Evolutionary conservation across 2,888 invertebrate species (phyloP), one percentile per base, ranked within the genome.

Genomic region (Thymelicus sylvestris): DNA sequence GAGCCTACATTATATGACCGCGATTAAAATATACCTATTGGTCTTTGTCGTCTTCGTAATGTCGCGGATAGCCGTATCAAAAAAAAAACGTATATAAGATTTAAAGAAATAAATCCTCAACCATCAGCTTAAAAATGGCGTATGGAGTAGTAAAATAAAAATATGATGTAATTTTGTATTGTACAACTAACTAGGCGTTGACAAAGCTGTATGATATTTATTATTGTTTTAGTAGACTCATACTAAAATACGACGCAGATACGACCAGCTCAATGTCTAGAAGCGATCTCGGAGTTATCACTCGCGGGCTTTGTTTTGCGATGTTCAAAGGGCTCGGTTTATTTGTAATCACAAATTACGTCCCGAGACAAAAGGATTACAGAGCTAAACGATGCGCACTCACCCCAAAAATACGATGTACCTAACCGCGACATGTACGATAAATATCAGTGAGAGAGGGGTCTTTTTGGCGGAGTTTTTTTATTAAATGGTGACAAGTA

Each of bases 301-400:
- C 44, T 70, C 70, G 52, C 65, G 60, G 66, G 65, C 70, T 70
- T 70, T 70, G 70, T 70, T 70, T 70, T 70, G 66, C 65, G 60
- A 70, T 65, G 86, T 88, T 87, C 85, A 87, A 82, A 83, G 79
- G 65, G 77, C 77, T 77, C 75, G 79, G 81, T 87, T 86, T 88
- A 85, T 88, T 89, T 87, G 81, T 80, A 80, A 84, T 85, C 86
- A 87, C 89, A 90, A 90, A 91, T 91, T 90, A 89, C 84, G 75
- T 72, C 63, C 76, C 81, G 79, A 82, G 83, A 81, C 86, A 81
- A 82, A 83, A 81, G 84, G 84, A 89, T 89, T 88, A 88, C 85
- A 84, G 83, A 80, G 79, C 80, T 81, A 83, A 87, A 80, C 84
- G 87, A 88, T 86, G 87, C 86, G 86, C 85, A 85, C 83, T 88